Evolutionary conservation across 2,797 vertebrate genomes (phyloP), one percentile per base, ranked within the genome.

Genomic region (Gymnothorax reevesii): DNA sequence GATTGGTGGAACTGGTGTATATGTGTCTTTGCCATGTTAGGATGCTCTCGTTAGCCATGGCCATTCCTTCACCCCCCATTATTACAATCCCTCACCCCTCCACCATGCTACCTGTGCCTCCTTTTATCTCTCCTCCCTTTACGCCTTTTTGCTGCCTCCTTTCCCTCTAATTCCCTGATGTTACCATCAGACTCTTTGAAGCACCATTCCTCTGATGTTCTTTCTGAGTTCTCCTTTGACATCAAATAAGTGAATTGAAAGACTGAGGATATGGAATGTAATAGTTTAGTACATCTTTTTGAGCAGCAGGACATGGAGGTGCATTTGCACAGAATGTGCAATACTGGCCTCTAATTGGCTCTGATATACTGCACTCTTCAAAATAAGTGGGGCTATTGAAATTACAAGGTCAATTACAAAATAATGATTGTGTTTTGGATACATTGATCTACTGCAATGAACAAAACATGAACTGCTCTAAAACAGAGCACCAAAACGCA

Each of bases 131-230:
- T 42, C 33, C 33, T 42, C 33, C 33, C 1, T 42, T 42, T 2
- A 42, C 2, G 33, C 33, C 33, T 42, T 42, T 42, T 42, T 42
- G 33, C 33, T 2, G 33, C 33, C 2, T 55, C 60, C 54, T 62
- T 87, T 87, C 71, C 83, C 82, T 88, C 82, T 87, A 86, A 87
- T 86, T 80, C 77, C 54, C 80, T 85, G 88, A 86, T 80, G 88
- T 86, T 88, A 88, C 84, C 85, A 12, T 55, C 82, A 79, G 71
- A 59, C 25, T 82, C 86, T 89, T 88, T 90, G 87, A 91, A 91
- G 86, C 80, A 83, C 13, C 64, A 52, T 84, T 71, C 83, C 88
- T 89, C 88, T 83, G 62, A 90, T 87, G 55, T 62, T 86, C 54
- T 60, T 82, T 69, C 55, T 82, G 77, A 82, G 33, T 69, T 27